phyloP scores from a whole-genome alignment of 2,113 vertebrate genomes.

The Coturnix japonica region DNA sequence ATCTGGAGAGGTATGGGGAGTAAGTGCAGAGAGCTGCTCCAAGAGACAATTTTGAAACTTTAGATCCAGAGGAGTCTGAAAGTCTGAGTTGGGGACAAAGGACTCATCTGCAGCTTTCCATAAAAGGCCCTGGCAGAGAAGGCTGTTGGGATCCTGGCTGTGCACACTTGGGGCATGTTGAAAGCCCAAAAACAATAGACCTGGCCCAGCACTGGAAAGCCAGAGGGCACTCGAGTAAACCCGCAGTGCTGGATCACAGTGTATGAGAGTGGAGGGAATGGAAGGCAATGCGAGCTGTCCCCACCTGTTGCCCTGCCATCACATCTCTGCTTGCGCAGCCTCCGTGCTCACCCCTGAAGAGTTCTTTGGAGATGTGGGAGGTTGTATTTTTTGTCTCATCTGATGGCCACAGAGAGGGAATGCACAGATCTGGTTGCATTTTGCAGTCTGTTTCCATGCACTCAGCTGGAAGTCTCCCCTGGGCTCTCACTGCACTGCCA shows the following conservation, averaged over 20 bases:
- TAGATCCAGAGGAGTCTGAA: constrained; percentile 38
- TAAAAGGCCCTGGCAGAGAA: background rate
- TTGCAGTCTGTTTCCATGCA: background rate
- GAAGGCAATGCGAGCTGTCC: background rate
- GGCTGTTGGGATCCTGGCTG: constrained; percentile 2
- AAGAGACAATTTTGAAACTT: constrained; percentile 34
- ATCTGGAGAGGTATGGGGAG: background rate
- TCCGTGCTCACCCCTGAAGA: accelerated
- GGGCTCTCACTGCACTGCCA: accelerated
- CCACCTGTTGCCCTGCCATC: background rate
- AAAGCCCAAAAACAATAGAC: background rate
- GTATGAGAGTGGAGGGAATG: background rate
- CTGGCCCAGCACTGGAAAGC: background rate
- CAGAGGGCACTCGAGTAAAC: background rate
- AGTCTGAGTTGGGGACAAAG: constrained; percentile 40
- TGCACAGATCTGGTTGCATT: background rate
- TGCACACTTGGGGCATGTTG: background rate
- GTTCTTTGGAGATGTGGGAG: background rate
- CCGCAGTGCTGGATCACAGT: background rate
- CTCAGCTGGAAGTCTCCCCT: background rate
- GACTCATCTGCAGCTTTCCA: background rate
- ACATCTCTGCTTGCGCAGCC: background rate
- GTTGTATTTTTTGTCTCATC: background rate
- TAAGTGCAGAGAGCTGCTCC: background rate
- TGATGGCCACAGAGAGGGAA: background rate